A percentile compares a stretch with the other conserved stretches of the same genome.
phyloP scores from a whole-genome alignment of 2,888 invertebrate genomes.

The Lycaena phlaeas region DNA sequence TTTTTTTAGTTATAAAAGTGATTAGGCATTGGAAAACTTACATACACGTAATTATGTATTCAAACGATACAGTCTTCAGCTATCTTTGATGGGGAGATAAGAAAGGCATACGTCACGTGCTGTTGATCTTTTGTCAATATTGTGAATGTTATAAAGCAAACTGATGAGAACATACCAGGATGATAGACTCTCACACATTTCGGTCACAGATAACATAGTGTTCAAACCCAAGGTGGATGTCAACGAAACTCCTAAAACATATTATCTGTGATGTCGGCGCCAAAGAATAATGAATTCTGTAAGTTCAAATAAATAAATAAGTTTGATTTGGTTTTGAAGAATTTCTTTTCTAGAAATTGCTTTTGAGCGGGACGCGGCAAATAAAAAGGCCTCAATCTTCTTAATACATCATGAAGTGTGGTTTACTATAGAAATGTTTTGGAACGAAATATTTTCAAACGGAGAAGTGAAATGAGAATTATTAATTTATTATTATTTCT shows the following conservation, averaged over 20 bases:
- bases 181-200: conserved; percentile 33
- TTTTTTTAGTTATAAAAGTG: too few species aligned
- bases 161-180: too few species aligned
- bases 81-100: conserved; percentile 32
- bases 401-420: too few species aligned
- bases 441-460: too few species aligned
- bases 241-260: neutral
- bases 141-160: conserved; percentile 36
- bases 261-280: conserved; percentile 25
- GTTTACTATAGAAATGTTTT: too few species aligned
- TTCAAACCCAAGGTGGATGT: neutral
- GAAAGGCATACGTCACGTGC: conserved; percentile 32
- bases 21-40: neutral
- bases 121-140: conserved; percentile 61
- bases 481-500: too few species aligned
- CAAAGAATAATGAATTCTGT: conserved; percentile 59
- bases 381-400: too few species aligned
- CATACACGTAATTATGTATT: neutral
- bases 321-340: too few species aligned
- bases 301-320: conserved; percentile 26
- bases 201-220: conserved; percentile 20
- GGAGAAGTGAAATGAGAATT: too few species aligned
- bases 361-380: too few species aligned
- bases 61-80: neutral
- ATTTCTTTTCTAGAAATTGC: too few species aligned